Conservation (phyloP, 2,888 invertebrate genomes). For the Atrina japonica region DNA sequence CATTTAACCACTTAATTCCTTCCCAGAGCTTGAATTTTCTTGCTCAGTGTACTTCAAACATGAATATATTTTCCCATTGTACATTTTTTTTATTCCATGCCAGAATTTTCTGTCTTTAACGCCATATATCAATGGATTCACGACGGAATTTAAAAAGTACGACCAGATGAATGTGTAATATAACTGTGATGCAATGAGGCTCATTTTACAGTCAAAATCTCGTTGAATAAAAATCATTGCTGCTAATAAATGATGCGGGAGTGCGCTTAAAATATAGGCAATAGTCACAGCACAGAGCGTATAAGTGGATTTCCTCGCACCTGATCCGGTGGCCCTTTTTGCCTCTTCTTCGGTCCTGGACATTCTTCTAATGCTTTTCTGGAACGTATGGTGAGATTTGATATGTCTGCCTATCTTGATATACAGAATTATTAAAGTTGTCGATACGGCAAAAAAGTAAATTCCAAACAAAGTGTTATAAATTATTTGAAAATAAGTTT, state of each 20-base stretch:
- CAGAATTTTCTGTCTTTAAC: slow-evolving; percentile 40
- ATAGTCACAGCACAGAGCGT: slow-evolving; percentile 40
- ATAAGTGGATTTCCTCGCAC: slow-evolving; percentile 28
- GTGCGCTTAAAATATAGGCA: slow-evolving; percentile 36
- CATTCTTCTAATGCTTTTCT: slow-evolving; percentile 26
- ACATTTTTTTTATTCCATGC: slow-evolving; percentile 31
- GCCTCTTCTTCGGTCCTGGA: slow-evolving; percentile 27
- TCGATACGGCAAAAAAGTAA: slow-evolving; percentile 32
- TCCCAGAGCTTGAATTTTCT: too few relatives aligned
- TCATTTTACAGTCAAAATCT: slow-evolving; percentile 37
- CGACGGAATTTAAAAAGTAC: slow-evolving; percentile 39
- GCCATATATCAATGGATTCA: slow-evolving; percentile 42
- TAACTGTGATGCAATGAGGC: slow-evolving; percentile 28
- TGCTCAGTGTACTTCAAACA: too few relatives aligned
- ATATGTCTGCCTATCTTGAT: slow-evolving; percentile 39
- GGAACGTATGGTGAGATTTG: slow-evolving; percentile 26
- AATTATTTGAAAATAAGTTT: slow-evolving; percentile 26
- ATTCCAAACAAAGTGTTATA: slow-evolving; percentile 29
- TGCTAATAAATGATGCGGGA: slow-evolving; percentile 40
- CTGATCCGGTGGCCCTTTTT: slow-evolving; percentile 17
- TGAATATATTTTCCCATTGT: slow-evolving; percentile 1
- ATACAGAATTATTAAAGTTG: slow-evolving; percentile 32
- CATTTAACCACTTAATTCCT: too few relatives aligned
- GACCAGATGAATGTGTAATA: slow-evolving; percentile 47
- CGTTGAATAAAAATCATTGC: slow-evolving; percentile 33